phyloP scores from a whole-genome alignment of 2,113 vertebrate genomes.

The Heterochromis multidens region DNA sequence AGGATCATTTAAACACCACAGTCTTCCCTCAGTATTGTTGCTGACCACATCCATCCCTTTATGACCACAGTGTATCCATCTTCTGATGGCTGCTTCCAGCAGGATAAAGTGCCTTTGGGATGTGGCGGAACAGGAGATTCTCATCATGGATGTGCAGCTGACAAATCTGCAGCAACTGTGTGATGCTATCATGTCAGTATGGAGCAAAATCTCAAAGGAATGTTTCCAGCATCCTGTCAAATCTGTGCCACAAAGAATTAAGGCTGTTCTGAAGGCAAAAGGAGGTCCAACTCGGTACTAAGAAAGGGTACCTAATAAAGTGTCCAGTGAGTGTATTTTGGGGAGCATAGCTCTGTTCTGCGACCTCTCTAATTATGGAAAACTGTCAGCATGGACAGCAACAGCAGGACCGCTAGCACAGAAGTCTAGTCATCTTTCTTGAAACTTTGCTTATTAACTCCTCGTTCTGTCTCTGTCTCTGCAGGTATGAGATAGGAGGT shows the following conservation, averaged over 20 bases:
- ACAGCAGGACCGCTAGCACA: background rate
- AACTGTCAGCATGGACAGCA: background rate
- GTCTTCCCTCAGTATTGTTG: background rate
- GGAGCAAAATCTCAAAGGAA: background rate
- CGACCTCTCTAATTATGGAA: background rate
- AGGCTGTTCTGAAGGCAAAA: background rate
- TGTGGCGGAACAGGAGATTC: background rate
- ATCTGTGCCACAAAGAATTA: background rate
- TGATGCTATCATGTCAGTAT: background rate
- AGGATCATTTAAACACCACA: background rate
- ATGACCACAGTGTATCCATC: background rate
- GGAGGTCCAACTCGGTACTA: background rate
- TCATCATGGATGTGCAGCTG: background rate
- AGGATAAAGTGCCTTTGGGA: background rate
- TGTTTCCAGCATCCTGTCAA: background rate
- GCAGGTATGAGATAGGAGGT: slow-evolving; percentile 82
- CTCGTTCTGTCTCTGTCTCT: slow-evolving; percentile 30
- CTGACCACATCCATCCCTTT: background rate
- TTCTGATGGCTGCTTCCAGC: background rate
- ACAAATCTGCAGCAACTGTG: background rate
- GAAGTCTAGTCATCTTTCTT: background rate
- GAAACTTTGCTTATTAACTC: background rate
- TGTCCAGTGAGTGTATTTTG: background rate
- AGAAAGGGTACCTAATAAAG: background rate
- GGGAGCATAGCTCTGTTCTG: background rate